phyloP scores from a whole-genome alignment of 1,140 invertebrate genomes.

The Drosophila prosaltans region DNA sequence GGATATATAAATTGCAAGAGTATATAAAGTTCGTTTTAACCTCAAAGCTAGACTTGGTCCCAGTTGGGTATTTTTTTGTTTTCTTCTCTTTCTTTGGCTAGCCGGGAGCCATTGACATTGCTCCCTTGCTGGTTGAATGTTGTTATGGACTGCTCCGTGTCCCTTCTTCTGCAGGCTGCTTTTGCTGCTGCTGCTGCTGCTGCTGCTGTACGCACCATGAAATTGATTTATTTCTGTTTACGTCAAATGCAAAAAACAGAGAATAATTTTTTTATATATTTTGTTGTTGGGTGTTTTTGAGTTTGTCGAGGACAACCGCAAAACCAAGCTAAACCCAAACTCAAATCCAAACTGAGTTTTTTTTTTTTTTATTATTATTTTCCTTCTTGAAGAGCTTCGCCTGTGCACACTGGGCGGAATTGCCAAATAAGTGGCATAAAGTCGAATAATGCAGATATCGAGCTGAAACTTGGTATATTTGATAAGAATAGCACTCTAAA shows the following conservation, averaged over 20 bases:
- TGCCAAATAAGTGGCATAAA: too few relatives aligned
- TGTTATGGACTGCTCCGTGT: conserved; percentile 48
- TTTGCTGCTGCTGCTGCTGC: conserved; percentile 11
- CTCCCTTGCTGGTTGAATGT: conserved; percentile 47
- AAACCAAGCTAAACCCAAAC: conserved; percentile 17
- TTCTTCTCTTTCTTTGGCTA: conserved; percentile 8
- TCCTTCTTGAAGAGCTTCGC: conserved; percentile 8
- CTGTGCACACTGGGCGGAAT: too few relatives aligned
- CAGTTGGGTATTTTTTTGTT: conserved; percentile 26
- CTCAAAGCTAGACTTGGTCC: background rate
- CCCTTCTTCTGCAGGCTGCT: conserved; percentile 20
- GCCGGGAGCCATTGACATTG: conserved; percentile 58
- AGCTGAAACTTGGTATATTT: too few relatives aligned
- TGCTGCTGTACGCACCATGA: conserved; percentile 50
- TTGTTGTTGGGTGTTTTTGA: conserved; percentile 35
- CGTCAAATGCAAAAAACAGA: conserved; percentile 52
- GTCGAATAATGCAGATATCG: too few relatives aligned
- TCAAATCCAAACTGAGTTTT: background rate
- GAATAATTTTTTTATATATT: conserved; percentile 17
- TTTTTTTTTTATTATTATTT: conserved; percentile 1
- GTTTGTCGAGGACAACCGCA: conserved; percentile 12
- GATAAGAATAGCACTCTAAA: too few relatives aligned
- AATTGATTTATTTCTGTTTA: conserved; percentile 81
- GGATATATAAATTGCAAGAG: background rate
- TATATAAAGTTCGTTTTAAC: background rate